Base-by-base conservation (phyloP, 2,888 invertebrate species). In the Leptinotarsa peninsularis region DNA sequence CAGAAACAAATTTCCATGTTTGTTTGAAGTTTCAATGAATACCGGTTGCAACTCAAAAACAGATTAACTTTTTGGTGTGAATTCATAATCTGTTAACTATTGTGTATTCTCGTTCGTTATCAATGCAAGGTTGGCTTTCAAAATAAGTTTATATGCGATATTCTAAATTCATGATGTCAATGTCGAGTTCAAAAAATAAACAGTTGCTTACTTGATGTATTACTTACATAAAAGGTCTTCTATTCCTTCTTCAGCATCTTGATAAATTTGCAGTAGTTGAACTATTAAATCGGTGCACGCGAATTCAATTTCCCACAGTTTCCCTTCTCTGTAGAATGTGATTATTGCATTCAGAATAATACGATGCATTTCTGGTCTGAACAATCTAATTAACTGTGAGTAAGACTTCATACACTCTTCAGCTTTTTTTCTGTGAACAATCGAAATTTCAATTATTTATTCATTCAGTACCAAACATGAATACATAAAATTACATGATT, bases 281-380 rank as follows among this genome's bases (percentile, higher is more conserved):
- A 81, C 82, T 17, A 89, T 79, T 49, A 89, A 74, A 14, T 88
- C 84, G 18, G 86, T 84, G 63, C 88, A 87, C 13, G 89, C 84
- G 23, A 87, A 86, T 75, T 89, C 89, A 13, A 87, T 84, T 14
- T 85, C 84, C 90, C 90, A 90, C 7, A 90, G 78, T 58, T 84
- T 85, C 15, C 89, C 87, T 66, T 86, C 81, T 68, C 87, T 85
- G 56, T 89, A 86, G 50, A 86, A 85, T 10, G 87, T 83, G 3
- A 90, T 80, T 3, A 90, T 81, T 0, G 87, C 81, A 74, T 86
- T 81, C 4, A 88, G 79, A 3, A 89, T 77, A 7, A 87, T 84
- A n/a, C 83, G 78, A n/a, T 86, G 82, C 70, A 86, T 84, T 4
- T 84, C 80, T 3, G 86, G 85, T 13, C 79, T 73, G 58, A 86